Evolutionary conservation across 2,888 invertebrate genomes (phyloP).

Genomic region (Tiliacea citrago): DNA sequence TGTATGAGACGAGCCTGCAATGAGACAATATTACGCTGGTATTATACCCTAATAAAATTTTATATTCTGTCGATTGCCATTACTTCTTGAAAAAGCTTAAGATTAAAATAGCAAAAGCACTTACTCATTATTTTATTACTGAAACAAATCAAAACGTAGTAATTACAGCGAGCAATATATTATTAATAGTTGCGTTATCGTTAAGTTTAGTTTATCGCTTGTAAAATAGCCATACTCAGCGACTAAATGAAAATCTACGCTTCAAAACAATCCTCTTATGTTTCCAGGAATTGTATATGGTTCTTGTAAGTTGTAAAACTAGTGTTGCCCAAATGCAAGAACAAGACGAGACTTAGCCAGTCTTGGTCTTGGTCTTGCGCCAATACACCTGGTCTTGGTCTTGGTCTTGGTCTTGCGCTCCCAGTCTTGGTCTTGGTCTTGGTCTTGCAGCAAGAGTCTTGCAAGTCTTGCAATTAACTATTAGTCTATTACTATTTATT

Average conservation of each 20-base stretch:
- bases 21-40: no score
- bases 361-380: no score
- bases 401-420: no score
- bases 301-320: not conserved
- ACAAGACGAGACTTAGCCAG: no score
- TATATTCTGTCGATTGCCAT: not conserved
- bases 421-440: no score
- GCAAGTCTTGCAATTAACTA: no score
- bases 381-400: no score
- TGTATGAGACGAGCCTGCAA: no score
- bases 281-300: conserved; percentile 12
- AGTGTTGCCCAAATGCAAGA: no score
- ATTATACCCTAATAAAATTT: not conserved
- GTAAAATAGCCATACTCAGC: conserved; percentile 14
- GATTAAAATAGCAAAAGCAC: not conserved
- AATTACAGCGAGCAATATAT: conserved; percentile 4
- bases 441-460: no score
- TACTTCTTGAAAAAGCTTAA: no score
- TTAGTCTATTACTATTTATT: no score
- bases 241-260: conserved; percentile 20
- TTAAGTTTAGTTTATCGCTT: conserved; percentile 34
- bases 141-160: conserved; percentile 18
- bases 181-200: conserved; percentile 30
- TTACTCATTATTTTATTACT: conserved; percentile 25
- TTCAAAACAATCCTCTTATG: conserved; percentile 20